These are phyloP conservation scores for Dendrocopos noguchii DNA, from an alignment of 2,113 vertebrate species.

Conservation along the genomic window DNA sequence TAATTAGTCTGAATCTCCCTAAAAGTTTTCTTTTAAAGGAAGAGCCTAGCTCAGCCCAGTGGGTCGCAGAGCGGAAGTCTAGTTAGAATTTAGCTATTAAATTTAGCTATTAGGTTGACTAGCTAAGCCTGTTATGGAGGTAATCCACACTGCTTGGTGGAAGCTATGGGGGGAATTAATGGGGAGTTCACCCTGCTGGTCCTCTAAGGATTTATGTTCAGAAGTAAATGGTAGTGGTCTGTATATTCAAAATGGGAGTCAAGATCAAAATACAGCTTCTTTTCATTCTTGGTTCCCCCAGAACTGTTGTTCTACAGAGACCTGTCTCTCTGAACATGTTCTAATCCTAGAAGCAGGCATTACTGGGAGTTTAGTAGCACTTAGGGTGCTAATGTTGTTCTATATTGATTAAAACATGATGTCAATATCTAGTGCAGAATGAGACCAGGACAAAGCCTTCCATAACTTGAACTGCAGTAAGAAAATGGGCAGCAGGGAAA, in stretches of 20 bases:
- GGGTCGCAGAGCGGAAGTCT: not conserved
- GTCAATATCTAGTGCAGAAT: not conserved
- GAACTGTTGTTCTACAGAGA: not conserved
- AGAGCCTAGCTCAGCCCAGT: not conserved
- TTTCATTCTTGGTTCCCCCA: not conserved
- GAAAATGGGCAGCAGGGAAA: not conserved
- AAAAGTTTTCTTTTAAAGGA: not conserved
- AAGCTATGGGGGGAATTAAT: not conserved
- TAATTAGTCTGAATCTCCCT: not conserved
- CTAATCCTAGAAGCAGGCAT: not conserved
- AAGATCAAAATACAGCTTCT: not conserved
- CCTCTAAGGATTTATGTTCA: not conserved
- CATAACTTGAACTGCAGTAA: not conserved
- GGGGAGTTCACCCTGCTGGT: rapidly evolving
- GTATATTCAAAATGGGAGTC: not conserved
- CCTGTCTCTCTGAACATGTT: not conserved
- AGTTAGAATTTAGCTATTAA: not conserved
- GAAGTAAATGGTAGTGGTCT: not conserved
- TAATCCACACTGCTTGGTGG: not conserved
- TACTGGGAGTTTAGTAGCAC: not conserved
- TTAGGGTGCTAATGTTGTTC: not conserved
- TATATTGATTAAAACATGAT: not conserved
- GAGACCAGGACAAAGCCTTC: not conserved
- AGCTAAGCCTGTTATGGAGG: not conserved
- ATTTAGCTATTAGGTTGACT: not conserved